Evolutionary conservation across 2,113 vertebrate genomes (phyloP).

Genomic region (Platycercus adscitus): DNA sequence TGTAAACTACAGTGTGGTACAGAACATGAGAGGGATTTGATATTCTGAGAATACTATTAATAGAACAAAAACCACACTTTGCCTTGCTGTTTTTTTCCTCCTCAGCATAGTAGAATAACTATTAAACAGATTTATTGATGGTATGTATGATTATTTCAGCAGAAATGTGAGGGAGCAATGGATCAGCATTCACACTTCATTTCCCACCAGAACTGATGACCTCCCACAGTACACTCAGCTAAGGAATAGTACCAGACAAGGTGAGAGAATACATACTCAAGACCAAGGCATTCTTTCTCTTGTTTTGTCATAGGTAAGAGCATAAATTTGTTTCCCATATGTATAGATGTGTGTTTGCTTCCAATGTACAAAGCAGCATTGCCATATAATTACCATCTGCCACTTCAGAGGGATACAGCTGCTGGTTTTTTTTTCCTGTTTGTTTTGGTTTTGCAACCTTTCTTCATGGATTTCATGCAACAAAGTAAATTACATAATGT

Average conservation of each 20-base stretch:
- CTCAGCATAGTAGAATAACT: not conserved
- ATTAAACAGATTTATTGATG: constrained; percentile 19
- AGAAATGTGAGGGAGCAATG: not conserved
- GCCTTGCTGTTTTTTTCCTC: not conserved
- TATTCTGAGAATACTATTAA: not conserved
- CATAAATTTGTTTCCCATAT: not conserved
- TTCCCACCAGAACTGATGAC: not conserved
- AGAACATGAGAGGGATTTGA: not conserved
- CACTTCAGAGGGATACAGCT: not conserved
- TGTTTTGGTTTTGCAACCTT: not conserved
- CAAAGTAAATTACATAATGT: not conserved
- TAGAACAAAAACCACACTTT: not conserved
- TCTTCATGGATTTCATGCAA: not conserved
- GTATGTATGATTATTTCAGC: not conserved
- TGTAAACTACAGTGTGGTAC: accelerated
- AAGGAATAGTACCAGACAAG: not conserved
- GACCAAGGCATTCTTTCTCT: not conserved
- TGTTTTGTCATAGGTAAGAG: not conserved
- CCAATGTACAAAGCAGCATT: not conserved
- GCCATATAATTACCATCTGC: not conserved
- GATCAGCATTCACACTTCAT: not conserved
- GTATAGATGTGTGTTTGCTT: not conserved
- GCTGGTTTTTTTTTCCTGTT: not conserved
- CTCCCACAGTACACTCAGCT: not conserved
- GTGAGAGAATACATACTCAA: not conserved